Evolutionary conservation across 2,797 vertebrate genomes (phyloP).

Genomic region (Gorsachius magnificus): DNA sequence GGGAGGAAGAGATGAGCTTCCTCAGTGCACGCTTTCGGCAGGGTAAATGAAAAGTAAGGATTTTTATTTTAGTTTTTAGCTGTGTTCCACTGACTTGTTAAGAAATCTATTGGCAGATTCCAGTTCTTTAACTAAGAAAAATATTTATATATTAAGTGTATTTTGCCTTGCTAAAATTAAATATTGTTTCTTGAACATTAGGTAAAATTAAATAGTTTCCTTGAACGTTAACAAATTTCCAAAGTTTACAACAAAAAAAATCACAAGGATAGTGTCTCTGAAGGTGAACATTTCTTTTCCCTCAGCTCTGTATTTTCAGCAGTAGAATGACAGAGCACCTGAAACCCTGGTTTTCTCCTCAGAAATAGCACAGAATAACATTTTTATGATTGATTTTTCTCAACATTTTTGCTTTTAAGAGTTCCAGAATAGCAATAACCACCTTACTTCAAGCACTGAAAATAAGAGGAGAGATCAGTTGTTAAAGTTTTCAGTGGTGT

Average conservation of each 20-base stretch:
- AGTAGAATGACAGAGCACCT: not conserved
- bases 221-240: not conserved
- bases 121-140: not conserved
- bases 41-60: not conserved
- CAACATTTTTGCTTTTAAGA: not conserved
- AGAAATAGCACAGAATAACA: not conserved
- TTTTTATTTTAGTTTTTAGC: not conserved
- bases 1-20: not conserved
- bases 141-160: not conserved
- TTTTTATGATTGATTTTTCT: not conserved
- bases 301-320: not conserved
- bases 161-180: not conserved
- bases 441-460: conserved; percentile 42
- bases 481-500: not conserved
- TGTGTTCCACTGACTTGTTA: not conserved
- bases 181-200: not conserved
- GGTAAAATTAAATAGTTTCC: not conserved
- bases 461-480: not conserved
- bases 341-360: not conserved
- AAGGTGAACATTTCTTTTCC: not conserved
- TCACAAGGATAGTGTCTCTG: not conserved
- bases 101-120: not conserved
- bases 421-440: conserved; percentile 56
- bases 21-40: not conserved
- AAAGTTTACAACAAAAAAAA: not conserved